Percentiles rank a stretch among this genome's conserved stretches.
phyloP scores from a whole-genome alignment of 1,140 invertebrate genomes.

The Platyscapa corneri region DNA sequence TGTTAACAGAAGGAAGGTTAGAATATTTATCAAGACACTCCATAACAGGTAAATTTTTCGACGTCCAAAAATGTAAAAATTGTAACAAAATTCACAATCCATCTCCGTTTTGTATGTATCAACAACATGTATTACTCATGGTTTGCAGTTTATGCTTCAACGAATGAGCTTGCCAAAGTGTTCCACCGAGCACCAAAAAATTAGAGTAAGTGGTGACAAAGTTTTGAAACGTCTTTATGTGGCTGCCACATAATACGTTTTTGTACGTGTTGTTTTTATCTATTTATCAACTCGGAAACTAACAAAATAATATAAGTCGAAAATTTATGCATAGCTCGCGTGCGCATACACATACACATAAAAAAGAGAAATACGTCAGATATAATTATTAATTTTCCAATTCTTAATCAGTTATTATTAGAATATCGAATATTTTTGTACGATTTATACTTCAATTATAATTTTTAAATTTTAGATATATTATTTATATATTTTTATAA shows the following conservation, averaged over 20 bases:
- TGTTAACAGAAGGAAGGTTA: neutral
- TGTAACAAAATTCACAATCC: constrained; percentile 3
- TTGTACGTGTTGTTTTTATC: constrained; percentile 30
- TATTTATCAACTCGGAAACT: constrained; percentile 54
- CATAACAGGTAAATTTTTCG: neutral
- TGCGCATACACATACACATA: too few species aligned
- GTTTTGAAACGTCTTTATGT: constrained; percentile 64
- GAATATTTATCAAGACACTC: neutral
- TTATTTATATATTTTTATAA: too few species aligned
- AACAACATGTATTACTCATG: constrained; percentile 64
- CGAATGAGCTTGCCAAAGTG: constrained; percentile 88
- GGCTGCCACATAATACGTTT: constrained; percentile 59
- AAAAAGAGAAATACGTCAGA: neutral
- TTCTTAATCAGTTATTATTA: neutral
- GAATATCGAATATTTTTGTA: too few species aligned
- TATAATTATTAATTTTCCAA: neutral
- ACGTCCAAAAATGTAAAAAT: neutral
- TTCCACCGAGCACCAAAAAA: constrained; percentile 89
- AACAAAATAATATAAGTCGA: constrained; percentile 46
- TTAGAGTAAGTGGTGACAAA: constrained; percentile 86
- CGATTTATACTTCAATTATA: too few species aligned
- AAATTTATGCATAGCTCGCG: constrained; percentile 10
- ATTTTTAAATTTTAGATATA: too few species aligned
- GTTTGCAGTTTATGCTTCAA: constrained; percentile 91
- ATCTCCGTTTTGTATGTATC: constrained; percentile 35